Percentiles rank a stretch among this genome's conserved stretches.
Conservation (phyloP, 2,113 vertebrate genomes). For the Stegostoma tigrinum region DNA sequence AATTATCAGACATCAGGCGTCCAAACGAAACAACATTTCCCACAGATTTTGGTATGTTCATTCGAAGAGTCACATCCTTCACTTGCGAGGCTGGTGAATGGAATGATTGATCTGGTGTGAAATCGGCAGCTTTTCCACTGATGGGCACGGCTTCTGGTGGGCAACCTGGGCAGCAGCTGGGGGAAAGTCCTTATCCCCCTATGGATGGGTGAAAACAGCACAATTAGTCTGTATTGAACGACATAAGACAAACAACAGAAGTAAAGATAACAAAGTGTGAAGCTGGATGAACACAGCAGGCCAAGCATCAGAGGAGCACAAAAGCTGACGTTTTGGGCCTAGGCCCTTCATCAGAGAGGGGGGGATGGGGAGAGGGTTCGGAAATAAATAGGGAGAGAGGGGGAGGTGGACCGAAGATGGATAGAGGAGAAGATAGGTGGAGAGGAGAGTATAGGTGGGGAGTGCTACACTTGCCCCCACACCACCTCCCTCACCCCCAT, state of each 20-base stretch:
- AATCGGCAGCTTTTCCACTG: constrained; percentile 74
- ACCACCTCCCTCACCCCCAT: no score
- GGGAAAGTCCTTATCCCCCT: constrained; percentile 98
- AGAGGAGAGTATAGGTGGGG: no score
- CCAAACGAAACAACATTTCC: background rate
- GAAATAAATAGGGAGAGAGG: no score
- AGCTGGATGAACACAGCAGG: no score
- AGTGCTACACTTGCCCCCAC: no score
- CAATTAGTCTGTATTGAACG: background rate
- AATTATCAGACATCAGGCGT: background rate
- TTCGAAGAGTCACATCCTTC: constrained; percentile 46
- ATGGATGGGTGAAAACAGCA: constrained; percentile 40
- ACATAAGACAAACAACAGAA: background rate
- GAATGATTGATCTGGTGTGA: constrained; percentile 75
- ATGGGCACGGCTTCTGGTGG: constrained; percentile 92
- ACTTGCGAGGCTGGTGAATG: constrained; percentile 98
- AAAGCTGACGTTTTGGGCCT: no score
- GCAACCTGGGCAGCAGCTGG: constrained; percentile 94
- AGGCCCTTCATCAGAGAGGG: no score
- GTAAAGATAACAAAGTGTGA: no score
- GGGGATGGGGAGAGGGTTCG: no score
- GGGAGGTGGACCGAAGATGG: no score
- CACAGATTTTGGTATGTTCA: constrained; percentile 7
- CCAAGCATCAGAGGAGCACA: no score
- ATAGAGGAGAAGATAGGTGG: no score